phyloP scores from a whole-genome alignment of 2,888 invertebrate species.

The Xestia ashworthii region DNA sequence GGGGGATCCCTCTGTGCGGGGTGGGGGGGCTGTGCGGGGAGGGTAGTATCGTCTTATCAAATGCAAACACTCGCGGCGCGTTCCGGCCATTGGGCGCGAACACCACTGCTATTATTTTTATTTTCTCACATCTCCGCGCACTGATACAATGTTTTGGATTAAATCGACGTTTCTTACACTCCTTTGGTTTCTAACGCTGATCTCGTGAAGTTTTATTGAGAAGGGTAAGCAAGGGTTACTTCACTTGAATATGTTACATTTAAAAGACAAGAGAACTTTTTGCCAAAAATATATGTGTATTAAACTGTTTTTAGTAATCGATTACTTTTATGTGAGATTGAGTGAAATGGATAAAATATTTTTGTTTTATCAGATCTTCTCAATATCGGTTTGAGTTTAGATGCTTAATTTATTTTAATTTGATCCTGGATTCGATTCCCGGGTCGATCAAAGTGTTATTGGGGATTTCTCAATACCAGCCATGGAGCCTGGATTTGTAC shows the following conservation, averaged over 20 bases:
- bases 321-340: not conserved
- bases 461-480: not conserved
- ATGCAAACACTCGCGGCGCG: constrained; percentile 87
- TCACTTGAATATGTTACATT: constrained; percentile 55
- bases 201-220: constrained; percentile 69
- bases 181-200: constrained; percentile 70
- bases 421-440: not conserved
- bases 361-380: not conserved
- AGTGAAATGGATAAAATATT: not conserved
- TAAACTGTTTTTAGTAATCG: not conserved
- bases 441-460: not conserved
- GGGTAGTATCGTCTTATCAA: constrained; percentile 83
- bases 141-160: constrained; percentile 74
- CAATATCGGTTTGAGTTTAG: not conserved
- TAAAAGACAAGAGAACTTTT: constrained; percentile 26
- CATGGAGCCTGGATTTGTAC: not conserved
- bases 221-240: constrained; percentile 61
- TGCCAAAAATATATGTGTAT: constrained; percentile 6
- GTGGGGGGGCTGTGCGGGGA: constrained; percentile 42
- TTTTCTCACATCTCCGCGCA: constrained; percentile 80
- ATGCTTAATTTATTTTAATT: not conserved
- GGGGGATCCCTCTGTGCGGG: constrained; percentile 65
- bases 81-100: constrained; percentile 87
- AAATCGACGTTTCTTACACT: constrained; percentile 75
- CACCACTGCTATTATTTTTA: constrained; percentile 85